Evolutionary conservation across 2,888 invertebrate genomes (phyloP), one percentile per base, ranked within the genome.

Genomic region (Microchrysa polita): DNA sequence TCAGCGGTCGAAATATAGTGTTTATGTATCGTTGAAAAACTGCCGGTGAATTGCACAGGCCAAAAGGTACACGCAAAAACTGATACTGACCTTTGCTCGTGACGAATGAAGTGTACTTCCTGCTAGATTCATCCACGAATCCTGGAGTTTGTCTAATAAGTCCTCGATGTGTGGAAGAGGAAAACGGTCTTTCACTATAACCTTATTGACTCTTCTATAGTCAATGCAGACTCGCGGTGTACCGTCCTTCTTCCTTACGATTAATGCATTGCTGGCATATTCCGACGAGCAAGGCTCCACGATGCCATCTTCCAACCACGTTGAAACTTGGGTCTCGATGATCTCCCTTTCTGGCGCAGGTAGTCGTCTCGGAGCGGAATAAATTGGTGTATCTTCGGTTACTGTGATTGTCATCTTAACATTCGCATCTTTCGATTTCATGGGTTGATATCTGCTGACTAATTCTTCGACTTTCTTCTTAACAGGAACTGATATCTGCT

Each of bases 271-370:
- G 16, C 42, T 65, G n/a, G 9, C 7, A 65, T 12, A 65, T 2
- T 81, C 79, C 1, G 80, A 80, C 52, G 57, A 60, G 1, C 79
- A 78, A 0, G 79, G 78, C 60, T 76, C 75, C 9, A 81, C 74
- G 2, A 82, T 78, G 1, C 79, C 79, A 7, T 79, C 74, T 5
- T 77, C 34, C 10, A 80, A 5, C 80, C 81, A 81, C n/a, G 57
- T 42, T 1, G 76, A 59, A 12, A 82, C 76, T 75, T 79, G 78
- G 1, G 72, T 57, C n/a, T 27, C 12, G 2, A 61, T 79, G n/a
- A n/a, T 76, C 1, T 71, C 27, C 20, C 77, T 78, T 53, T 81
- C 79, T 1, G 23, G 5, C 0, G 59, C 63, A 0, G 79, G 74
- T 22, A 81, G 74, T 44, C 80, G 65, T n/a, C 52, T 4, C 10